Base-by-base conservation (phyloP, 2,888 invertebrate species). In the Sialis fuliginosa region DNA sequence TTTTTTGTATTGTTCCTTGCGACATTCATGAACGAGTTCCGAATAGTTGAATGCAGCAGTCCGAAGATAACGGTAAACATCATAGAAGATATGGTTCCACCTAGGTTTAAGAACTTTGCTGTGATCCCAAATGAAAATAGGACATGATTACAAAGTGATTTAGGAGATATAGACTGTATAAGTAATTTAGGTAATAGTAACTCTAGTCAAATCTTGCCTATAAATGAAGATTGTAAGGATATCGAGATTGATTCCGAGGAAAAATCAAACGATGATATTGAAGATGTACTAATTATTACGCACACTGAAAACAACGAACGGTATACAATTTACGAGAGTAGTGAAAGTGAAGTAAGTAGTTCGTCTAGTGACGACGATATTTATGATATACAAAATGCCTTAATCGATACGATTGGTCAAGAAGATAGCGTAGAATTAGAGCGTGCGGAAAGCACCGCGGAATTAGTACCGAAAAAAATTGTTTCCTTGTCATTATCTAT, bases 11-110 rank as follows among this genome's bases (percentile, higher is more conserved):
- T 67, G 33, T 77, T 68, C 58, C 66, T 77, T 47, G 55, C 73
- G 3, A 70, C 74, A 4, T 76, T 69, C 55, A 65, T 68, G 7
- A 60, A 63, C 4, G 78, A 78, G 51, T 76, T 79, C 37, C 40
- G 32, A 33, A 12, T 32, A 3, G 42, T 47, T n/a, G 39, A 12
- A 1, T 9, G 13, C 6, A 33, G 7, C 12, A 32, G 30, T 5
- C 45, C 45, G 7, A 12, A 45, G 39, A 22, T 45, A 7, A 13
- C 22, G 31, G 39, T 45, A 10, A 30, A n/a, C 3, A 39, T 39
- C 30, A 34, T 12, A 30, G 45, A 45, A 10, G 42, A 37, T 37
- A 6, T 37, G 12, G 37, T 37, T 22, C 22, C 22, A 22, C 22
- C 22, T 22, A 22, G 22, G 22, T 22, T 22, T 22, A 22, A 22